Evolutionary conservation across 2,797 vertebrate genomes (phyloP), one percentile per base, ranked within the genome.

Genomic region (Carcharodon carcharias): DNA sequence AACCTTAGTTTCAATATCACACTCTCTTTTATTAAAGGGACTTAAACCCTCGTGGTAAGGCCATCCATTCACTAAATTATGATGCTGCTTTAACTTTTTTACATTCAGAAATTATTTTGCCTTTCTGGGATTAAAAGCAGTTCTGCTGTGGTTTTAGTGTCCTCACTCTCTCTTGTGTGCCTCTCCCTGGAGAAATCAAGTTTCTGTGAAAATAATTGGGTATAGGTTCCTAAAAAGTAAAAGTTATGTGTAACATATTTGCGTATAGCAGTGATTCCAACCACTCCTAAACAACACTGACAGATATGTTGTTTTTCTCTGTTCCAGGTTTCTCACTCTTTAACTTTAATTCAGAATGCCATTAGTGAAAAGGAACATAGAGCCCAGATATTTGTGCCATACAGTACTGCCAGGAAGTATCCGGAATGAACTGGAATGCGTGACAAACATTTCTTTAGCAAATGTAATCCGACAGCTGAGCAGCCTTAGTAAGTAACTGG

Each of bases 381-480:
- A 99, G 97, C 99, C 99, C 95, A 97, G 99, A 98, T 99, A 99
- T 97, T 97, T 99, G 98, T 99, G 99, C 98, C 99, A 99, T 97
- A 99, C 99, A 96, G 99, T 98, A 96, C 98, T 99, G 97, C 99
- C 99, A 93, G 98, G 99, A 97, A 98, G 98, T 97, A 98, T 99
- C 97, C 99, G 99, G 98, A 99, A 99, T 93, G 99, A 99, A 97
- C 97, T 99, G 98, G 99, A 99, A 98, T 99, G 99, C 97, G 99
- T 99, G 97, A 99, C 99, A 96, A 99, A 99, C 98, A 98, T 99
- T 97, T 99, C 99, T 96, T 98, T 99, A 98, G 99, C 99, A 98
- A 99, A 99, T 97, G 99, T 99, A 97, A 99, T 99, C 97, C 98
- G 99, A 97, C 99, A 99, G 97, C 98, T 99, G 97, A 99, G 99